A percentile compares a stretch with the other conserved stretches of the same genome.
Conservation (phyloP, 2,113 vertebrate species). For the Phylloscopus whistleri region DNA sequence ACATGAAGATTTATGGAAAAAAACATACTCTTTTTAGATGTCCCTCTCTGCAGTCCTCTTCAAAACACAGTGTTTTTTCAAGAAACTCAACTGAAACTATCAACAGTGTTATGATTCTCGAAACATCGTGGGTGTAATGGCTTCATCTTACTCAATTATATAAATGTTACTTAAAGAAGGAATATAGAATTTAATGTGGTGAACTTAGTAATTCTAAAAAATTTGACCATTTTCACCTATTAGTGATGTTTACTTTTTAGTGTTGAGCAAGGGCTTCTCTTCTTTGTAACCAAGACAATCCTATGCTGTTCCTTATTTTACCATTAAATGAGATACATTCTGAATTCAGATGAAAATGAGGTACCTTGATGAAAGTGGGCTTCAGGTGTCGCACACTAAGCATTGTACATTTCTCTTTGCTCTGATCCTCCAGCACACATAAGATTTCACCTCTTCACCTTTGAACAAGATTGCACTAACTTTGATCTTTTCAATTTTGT, state of each 20-base stretch:
- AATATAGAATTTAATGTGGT: neutral
- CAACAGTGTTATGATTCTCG: constrained; percentile 13
- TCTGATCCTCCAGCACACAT: constrained; percentile 58
- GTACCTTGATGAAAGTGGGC: constrained; percentile 61
- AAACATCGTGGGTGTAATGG: neutral
- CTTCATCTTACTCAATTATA: constrained; percentile 13
- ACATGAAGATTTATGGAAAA: constrained; percentile 46
- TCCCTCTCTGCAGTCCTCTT: constrained; percentile 4
- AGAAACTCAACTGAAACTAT: neutral
- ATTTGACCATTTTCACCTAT: neutral
- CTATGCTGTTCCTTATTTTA: neutral
- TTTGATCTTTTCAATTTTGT: constrained; percentile 67
- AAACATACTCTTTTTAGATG: constrained; percentile 6
- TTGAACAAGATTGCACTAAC: constrained; percentile 51
- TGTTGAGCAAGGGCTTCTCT: neutral
- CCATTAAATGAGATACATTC: neutral
- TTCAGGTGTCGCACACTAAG: constrained; percentile 41
- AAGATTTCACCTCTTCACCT: constrained; percentile 59
- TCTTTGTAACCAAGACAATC: neutral
- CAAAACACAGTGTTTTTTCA: constrained; percentile 15
- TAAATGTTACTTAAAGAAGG: constrained; percentile 7
- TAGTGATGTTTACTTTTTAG: constrained; percentile 18
- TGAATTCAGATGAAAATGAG: constrained; percentile 60
- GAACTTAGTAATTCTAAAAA: neutral
- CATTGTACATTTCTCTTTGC: constrained; percentile 35